phyloP scores from a whole-genome alignment of 92 coral and sea anemone genomes.

The Zoanthus sociatus region DNA sequence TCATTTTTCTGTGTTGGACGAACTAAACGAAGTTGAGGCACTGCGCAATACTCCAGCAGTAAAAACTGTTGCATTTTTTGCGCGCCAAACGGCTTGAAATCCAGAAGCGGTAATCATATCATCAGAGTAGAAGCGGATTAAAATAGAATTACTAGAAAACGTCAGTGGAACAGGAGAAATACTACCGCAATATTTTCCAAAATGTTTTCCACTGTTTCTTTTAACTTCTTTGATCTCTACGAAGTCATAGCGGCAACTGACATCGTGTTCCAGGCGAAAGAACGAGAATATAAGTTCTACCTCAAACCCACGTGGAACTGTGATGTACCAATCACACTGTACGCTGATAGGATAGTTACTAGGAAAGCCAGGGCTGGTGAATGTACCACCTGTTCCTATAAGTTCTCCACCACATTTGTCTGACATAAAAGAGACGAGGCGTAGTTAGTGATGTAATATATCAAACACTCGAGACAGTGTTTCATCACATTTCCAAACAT shows the following conservation, averaged over 20 bases:
- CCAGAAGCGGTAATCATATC: slow-evolving; percentile 65
- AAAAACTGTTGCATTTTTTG: not conserved
- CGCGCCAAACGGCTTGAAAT: slow-evolving; percentile 68
- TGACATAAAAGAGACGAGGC: not conserved
- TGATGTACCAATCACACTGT: slow-evolving; percentile 66
- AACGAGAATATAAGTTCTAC: slow-evolving; percentile 71
- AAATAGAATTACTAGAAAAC: slow-evolving; percentile 72
- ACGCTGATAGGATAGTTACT: slow-evolving; percentile 57
- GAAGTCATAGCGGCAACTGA: slow-evolving; percentile 80
- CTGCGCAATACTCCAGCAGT: not conserved
- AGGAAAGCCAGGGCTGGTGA: slow-evolving; percentile 71
- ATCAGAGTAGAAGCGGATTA: slow-evolving; percentile 71
- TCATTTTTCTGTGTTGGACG: not conserved
- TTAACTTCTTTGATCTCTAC: slow-evolving; percentile 83
- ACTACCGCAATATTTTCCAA: slow-evolving; percentile 80
- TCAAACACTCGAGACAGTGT: no score
- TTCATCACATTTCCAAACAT: no score
- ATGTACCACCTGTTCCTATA: slow-evolving; percentile 60
- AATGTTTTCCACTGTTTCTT: slow-evolving; percentile 37
- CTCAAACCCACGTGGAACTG: slow-evolving; percentile 38
- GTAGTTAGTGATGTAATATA: no score
- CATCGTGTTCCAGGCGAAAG: slow-evolving; percentile 79
- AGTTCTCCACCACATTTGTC: slow-evolving; percentile 61
- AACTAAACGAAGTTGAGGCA: not conserved
- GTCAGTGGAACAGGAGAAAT: slow-evolving; percentile 62